Conservation (phyloP, 2,113 vertebrate genomes). For the Narcine bancroftii region DNA sequence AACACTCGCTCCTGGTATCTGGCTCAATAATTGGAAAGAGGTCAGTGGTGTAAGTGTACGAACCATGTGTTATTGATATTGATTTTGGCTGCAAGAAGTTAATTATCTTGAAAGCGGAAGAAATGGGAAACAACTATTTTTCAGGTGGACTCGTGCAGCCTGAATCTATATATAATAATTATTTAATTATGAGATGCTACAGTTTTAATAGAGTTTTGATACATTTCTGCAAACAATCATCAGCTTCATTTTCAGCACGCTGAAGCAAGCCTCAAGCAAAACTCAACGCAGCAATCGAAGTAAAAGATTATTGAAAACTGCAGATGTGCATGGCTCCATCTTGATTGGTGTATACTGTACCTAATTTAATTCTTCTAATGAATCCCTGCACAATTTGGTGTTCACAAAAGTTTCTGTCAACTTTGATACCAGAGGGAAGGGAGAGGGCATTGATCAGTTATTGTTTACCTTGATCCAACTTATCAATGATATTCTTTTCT, state of each 20-base stretch:
- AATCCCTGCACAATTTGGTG: neutral
- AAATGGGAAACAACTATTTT: slow-evolving; percentile 8
- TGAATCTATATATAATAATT: slow-evolving; percentile 24
- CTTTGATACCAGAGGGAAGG: neutral
- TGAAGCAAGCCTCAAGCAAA: neutral
- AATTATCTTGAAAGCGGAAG: slow-evolving; percentile 18
- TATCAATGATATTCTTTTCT: neutral
- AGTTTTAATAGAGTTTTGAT: slow-evolving; percentile 5
- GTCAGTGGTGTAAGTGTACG: slow-evolving; percentile 17
- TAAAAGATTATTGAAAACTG: neutral
- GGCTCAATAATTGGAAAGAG: slow-evolving; percentile 25
- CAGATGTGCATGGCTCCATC: neutral
- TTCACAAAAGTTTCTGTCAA: neutral
- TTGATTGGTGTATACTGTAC: neutral
- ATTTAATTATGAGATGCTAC: slow-evolving; percentile 23
- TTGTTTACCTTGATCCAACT: neutral
- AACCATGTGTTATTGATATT: slow-evolving; percentile 15
- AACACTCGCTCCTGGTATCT: neutral
- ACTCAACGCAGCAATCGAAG: neutral
- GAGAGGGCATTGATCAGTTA: neutral
- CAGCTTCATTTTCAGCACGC: neutral
- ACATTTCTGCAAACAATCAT: neutral
- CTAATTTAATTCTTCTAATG: neutral
- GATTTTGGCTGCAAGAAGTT: neutral
- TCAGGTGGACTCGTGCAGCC: neutral